phyloP scores from a whole-genome alignment of 1,140 invertebrate genomes.

The Plodia interpunctella region DNA sequence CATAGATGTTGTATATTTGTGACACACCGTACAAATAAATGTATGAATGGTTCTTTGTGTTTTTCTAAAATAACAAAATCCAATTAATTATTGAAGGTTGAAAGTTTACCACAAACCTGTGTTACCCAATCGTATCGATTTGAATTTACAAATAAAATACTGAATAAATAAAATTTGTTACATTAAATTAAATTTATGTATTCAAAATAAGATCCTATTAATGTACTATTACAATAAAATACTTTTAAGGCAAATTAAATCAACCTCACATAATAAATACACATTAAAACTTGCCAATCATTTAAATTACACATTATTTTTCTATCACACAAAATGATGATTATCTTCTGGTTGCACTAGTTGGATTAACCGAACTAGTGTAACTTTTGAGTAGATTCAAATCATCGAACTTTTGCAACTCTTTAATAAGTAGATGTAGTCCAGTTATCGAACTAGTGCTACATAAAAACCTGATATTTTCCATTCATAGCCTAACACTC shows the following conservation, averaged over 20 bases:
- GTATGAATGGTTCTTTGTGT: slow-evolving; percentile 12
- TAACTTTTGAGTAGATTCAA: too few species aligned
- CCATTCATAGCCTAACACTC: too few species aligned
- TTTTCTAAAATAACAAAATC: not conserved
- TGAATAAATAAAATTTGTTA: not conserved
- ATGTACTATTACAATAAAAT: not conserved
- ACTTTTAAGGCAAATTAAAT: slow-evolving; percentile 1
- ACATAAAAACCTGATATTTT: too few species aligned
- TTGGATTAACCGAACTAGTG: too few species aligned
- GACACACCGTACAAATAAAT: slow-evolving; percentile 17
- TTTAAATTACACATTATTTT: not conserved
- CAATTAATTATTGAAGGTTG: too few species aligned
- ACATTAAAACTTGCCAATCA: not conserved
- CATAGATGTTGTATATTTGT: not conserved
- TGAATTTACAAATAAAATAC: too few species aligned
- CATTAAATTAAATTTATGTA: not conserved
- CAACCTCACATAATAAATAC: not conserved
- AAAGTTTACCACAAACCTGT: too few species aligned
- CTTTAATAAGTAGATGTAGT: too few species aligned
- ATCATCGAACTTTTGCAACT: too few species aligned
- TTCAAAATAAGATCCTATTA: slow-evolving; percentile 1
- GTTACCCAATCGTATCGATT: too few species aligned
- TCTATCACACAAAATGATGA: not conserved
- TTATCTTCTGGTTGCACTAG: too few species aligned
- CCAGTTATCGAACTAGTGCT: too few species aligned